Conservation (phyloP, 2,888 invertebrate genomes). For the Hofmannophila pseudospretella region DNA sequence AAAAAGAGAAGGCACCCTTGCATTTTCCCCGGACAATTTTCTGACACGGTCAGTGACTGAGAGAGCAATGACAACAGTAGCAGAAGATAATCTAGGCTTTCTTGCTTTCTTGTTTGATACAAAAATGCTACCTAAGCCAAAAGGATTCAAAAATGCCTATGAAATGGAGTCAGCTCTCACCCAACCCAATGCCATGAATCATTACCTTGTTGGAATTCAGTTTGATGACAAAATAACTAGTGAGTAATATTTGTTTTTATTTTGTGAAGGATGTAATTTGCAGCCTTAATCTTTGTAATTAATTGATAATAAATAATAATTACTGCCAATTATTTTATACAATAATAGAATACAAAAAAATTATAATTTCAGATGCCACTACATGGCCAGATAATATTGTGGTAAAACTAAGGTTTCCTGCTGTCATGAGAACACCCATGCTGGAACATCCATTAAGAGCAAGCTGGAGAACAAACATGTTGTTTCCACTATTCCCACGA, state of each 20-base stretch:
- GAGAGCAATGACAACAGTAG: slow-evolving; percentile 59
- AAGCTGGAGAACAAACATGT: slow-evolving; percentile 84
- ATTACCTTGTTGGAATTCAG: slow-evolving; percentile 63
- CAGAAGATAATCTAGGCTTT: slow-evolving; percentile 58
- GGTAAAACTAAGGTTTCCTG: slow-evolving; percentile 80
- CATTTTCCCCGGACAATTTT: slow-evolving; percentile 65
- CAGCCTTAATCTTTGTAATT: too few relatives aligned
- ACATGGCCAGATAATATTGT: slow-evolving; percentile 73
- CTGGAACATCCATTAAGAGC: slow-evolving; percentile 60
- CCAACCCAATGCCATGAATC: slow-evolving; percentile 62
- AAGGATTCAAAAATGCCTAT: slow-evolving; percentile 52
- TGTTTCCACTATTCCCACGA: slow-evolving; percentile 81
- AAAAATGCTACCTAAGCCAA: slow-evolving; percentile 55
- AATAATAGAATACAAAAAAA: too few relatives aligned
- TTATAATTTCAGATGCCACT: slow-evolving; percentile 46
- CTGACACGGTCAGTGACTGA: slow-evolving; percentile 54
- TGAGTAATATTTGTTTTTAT: slow-evolving; percentile 34
- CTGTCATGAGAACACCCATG: slow-evolving; percentile 76
- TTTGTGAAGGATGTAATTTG: too few relatives aligned
- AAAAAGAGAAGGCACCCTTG: slow-evolving; percentile 55
- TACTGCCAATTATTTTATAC: too few relatives aligned
- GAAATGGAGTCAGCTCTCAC: slow-evolving; percentile 56
- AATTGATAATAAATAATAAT: too few relatives aligned
- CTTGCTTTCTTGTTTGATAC: slow-evolving; percentile 53
- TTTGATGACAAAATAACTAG: slow-evolving; percentile 65